Evolutionary conservation across 2,797 vertebrate species (phyloP).

Genomic region (Mastacembelus armatus): DNA sequence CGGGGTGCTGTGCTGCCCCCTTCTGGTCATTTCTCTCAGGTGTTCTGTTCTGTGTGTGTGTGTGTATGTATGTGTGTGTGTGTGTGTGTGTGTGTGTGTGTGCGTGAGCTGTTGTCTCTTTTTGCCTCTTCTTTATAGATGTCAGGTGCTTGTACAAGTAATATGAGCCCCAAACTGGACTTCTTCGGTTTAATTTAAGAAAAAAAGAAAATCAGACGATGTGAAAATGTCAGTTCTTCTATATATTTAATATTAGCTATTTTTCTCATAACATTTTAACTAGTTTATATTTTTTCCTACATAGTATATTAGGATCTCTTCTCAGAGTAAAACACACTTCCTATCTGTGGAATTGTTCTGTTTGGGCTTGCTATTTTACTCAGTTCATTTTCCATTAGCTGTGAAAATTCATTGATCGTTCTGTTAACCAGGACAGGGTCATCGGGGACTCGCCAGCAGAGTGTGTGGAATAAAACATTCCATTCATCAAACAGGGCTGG

Average conservation of each 20-base stretch:
- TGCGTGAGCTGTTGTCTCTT: constrained; percentile 47
- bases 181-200: constrained; percentile 21
- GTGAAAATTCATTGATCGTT: constrained; percentile 41
- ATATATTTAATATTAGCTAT: constrained; percentile 61
- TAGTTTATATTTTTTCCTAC: constrained; percentile 64
- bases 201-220: constrained; percentile 16
- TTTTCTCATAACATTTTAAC: constrained; percentile 59
- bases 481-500: constrained; percentile 47
- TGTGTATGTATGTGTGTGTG: constrained; percentile 13
- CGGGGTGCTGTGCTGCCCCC: constrained; percentile 70
- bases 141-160: constrained; percentile 74
- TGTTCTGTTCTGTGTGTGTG: constrained; percentile 57
- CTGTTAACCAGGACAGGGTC: constrained; percentile 38
- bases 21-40: constrained; percentile 80
- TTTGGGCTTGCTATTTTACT: constrained; percentile 41
- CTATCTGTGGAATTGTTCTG: constrained; percentile 38
- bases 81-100: constrained; percentile 6
- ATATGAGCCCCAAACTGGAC: constrained; percentile 40
- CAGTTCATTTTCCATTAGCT: constrained; percentile 43
- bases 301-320: constrained; percentile 50
- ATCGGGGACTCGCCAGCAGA: constrained; percentile 35
- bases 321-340: constrained; percentile 31
- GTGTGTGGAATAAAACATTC: constrained; percentile 39
- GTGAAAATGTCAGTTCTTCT: constrained; percentile 48
- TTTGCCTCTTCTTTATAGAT: constrained; percentile 63